phyloP scores from a whole-genome alignment of 2,113 vertebrate genomes.

The Andinoacara biseriatus region DNA sequence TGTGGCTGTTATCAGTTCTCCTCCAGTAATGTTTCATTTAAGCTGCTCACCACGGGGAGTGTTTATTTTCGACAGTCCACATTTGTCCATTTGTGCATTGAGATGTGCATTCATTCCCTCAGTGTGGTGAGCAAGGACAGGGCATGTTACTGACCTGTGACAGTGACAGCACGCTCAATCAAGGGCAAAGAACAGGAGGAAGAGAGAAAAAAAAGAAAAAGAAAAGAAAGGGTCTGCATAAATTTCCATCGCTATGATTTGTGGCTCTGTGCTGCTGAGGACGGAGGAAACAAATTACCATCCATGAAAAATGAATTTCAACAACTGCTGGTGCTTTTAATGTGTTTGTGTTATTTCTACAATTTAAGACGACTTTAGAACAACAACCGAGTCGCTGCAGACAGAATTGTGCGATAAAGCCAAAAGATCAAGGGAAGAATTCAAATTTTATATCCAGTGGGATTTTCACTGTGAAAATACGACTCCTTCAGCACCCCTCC shows the following conservation, averaged over 20 bases:
- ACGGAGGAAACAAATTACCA: slow-evolving; percentile 4
- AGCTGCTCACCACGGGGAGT: neutral
- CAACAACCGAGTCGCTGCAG: neutral
- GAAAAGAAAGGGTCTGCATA: slow-evolving; percentile 29
- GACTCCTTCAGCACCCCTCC: slow-evolving; percentile 27
- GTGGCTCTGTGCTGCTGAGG: slow-evolving; percentile 13
- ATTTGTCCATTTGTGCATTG: slow-evolving; percentile 2
- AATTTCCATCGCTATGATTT: slow-evolving; percentile 22
- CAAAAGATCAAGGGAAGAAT: slow-evolving; percentile 48
- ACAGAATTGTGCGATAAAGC: slow-evolving; percentile 25
- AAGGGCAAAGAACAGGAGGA: slow-evolving; percentile 36
- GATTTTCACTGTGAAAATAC: slow-evolving; percentile 52
- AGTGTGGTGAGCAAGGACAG: slow-evolving; percentile 27
- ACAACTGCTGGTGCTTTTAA: neutral
- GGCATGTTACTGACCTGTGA: slow-evolving; percentile 47
- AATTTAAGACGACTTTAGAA: neutral
- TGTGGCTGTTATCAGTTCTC: neutral
- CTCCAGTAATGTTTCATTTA: slow-evolving; percentile 18
- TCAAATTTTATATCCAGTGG: slow-evolving; percentile 51
- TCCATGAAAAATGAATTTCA: neutral
- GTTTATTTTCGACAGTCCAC: slow-evolving; percentile 16
- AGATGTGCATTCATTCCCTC: slow-evolving; percentile 32
- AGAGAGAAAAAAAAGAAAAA: neutral
- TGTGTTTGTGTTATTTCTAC: neutral
- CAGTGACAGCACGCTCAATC: slow-evolving; percentile 39